These are phyloP conservation scores for Ceratosolen fusciceps DNA, from an alignment of 1,140 invertebrate species.

Conservation along the genomic window DNA sequence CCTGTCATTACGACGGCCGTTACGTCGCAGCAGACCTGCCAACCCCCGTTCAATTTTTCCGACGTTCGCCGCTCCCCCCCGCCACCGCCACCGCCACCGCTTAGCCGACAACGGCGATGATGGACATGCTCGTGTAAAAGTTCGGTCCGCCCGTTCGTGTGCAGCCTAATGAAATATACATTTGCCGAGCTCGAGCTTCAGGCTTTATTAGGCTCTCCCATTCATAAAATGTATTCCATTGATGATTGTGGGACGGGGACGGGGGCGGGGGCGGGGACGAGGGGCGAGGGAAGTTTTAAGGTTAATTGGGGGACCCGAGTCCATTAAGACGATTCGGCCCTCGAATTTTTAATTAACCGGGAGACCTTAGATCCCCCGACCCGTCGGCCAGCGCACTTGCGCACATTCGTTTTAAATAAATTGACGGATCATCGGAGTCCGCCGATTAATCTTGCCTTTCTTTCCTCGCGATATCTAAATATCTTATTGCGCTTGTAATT, in stretches of 20 bases:
- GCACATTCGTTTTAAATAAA: neutral
- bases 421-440: neutral
- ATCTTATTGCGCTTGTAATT: neutral
- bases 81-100: too few relatives aligned
- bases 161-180: neutral
- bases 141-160: neutral
- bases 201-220: neutral
- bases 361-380: neutral
- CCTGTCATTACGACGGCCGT: neutral
- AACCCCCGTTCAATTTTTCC: neutral
- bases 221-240: neutral
- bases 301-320: neutral
- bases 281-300: neutral
- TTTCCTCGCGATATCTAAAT: neutral
- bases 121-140: neutral
- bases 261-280: too few relatives aligned
- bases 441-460: neutral
- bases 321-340: neutral
- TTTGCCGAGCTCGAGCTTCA: neutral
- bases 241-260: neutral
- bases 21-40: too few relatives aligned
- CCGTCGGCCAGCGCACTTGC: neutral
- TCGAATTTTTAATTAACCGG: neutral
- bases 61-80: too few relatives aligned
- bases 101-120: neutral